Evolutionary conservation across 2,797 vertebrate species (phyloP).

Genomic region (Neostethus bicornis): DNA sequence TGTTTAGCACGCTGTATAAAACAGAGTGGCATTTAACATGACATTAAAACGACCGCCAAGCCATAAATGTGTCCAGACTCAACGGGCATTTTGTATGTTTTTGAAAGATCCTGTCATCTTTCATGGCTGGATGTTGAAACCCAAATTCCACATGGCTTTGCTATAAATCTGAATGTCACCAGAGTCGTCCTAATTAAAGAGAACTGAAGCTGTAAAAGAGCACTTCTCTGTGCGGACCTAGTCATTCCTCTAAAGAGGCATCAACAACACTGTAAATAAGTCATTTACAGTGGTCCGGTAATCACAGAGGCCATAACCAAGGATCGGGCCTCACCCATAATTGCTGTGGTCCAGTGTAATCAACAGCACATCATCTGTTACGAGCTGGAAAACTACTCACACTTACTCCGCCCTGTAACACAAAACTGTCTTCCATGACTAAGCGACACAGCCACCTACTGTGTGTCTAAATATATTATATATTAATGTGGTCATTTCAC

Average conservation of each 20-base stretch:
- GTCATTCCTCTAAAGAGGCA: constrained; percentile 71
- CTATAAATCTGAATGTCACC: constrained; percentile 71
- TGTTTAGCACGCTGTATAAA: constrained; percentile 20
- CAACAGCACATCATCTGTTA: constrained; percentile 77
- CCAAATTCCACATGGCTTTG: constrained; percentile 53
- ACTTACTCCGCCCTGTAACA: constrained; percentile 64
- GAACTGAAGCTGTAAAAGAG: constrained; percentile 59
- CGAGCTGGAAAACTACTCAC: constrained; percentile 72
- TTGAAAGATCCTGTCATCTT: constrained; percentile 43
- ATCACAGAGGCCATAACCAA: constrained; percentile 75
- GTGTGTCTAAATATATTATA: constrained; percentile 23
- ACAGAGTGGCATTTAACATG: constrained; percentile 1
- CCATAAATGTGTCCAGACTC: constrained; percentile 14
- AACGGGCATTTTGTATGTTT: constrained; percentile 37
- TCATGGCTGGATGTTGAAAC: constrained; percentile 40
- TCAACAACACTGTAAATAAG: constrained; percentile 77
- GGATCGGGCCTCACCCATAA: constrained; percentile 64
- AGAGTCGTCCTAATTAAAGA: constrained; percentile 77
- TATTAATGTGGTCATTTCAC: constrained; percentile 18
- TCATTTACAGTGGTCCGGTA: constrained; percentile 69
- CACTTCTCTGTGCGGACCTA: constrained; percentile 57
- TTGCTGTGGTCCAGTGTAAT: constrained; percentile 70
- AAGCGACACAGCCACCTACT: constrained; percentile 33
- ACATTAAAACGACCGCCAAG: constrained; percentile 14
- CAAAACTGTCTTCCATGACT: constrained; percentile 22